Evolutionary conservation across 2,888 invertebrate species (phyloP), one percentile per base, ranked within the genome.

Genomic region (Drosophila trichaetosa): DNA sequence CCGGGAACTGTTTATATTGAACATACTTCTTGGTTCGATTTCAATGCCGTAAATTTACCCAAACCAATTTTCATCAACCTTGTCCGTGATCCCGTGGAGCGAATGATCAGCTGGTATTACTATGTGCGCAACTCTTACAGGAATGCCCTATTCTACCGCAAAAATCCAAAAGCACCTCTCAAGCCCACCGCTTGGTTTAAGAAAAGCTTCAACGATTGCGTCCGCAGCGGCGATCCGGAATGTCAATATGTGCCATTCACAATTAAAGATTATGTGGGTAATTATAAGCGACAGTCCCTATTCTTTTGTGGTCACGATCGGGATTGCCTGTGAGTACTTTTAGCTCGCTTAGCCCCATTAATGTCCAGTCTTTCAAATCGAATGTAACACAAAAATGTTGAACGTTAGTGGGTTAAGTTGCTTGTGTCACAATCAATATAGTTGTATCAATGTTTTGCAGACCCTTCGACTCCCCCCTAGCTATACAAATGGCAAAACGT

Each of bases 41-140:
- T 98, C 87, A 96, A 96, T 54, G 95, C 96, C 83, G 96, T 94
- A 91, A 95, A 96, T 60, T 94, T 96, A 82, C 96, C 96, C 7
- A 95, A 96, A 87, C 97, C 97, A 1, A 97, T 97, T 89, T 97
- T 97, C 93, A 96, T 98, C 82, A 98, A 98, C 93, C 94, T 98
- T 78, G 97, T 98, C 0, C 95, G 98, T 36, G 97, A 98, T 93
- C 98, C 98, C 0, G 96, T 98, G 29, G 98, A 98, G 92, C 94
- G 98, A 48, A 96, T 97, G 36, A 97, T 97, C 90, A 97, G 97
- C 7, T 97, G 97, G 97, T 97, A 97, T 91, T 97, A 97, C 93
- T 97, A 97, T 93, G 96, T 97, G 18, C 94, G 97, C 4, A 97
- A 97, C 93, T 97, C 97, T 88, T 89, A 91, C 54, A 81, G 70